Conservation (phyloP, 2,888 invertebrate genomes). For the Archaeoteleia sp. region DNA sequence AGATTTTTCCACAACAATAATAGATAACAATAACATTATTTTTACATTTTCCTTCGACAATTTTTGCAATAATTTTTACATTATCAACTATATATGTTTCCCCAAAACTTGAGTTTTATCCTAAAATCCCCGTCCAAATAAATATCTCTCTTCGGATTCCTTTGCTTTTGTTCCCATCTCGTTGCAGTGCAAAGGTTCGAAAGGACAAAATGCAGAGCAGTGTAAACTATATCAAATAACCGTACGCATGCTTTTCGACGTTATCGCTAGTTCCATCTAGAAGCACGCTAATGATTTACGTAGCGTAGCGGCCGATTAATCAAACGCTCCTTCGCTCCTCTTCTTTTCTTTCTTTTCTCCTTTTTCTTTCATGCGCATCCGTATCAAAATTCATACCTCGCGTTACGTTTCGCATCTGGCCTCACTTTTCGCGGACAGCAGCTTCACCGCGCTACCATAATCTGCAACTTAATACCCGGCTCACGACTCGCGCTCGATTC, state of each 20-base stretch:
- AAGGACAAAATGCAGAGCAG: constrained; percentile 28
- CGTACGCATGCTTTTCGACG: constrained; percentile 25
- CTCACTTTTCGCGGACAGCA: constrained; percentile 49
- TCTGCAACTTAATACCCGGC: constrained; percentile 54
- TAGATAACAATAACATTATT: no score
- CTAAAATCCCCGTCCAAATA: neutral
- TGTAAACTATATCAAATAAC: constrained; percentile 46
- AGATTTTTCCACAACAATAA: no score
- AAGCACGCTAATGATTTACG: constrained; percentile 45
- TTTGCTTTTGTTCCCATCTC: constrained; percentile 20
- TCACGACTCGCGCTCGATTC: constrained; percentile 55
- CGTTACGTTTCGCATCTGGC: constrained; percentile 48
- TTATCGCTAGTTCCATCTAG: constrained; percentile 38
- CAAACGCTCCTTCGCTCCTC: constrained; percentile 11
- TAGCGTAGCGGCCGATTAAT: constrained; percentile 38
- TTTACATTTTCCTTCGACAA: no score
- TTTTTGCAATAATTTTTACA: no score
- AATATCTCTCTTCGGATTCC: constrained; percentile 1
- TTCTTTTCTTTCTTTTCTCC: constrained; percentile 12
- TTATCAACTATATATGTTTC: no score
- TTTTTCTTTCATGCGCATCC: constrained; percentile 23
- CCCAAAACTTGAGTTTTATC: no score
- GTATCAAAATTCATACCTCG: constrained; percentile 50
- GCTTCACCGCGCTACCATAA: constrained; percentile 46
- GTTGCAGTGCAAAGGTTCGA: constrained; percentile 21